A percentile compares a stretch with the other conserved stretches of the same genome.
Evolutionary conservation across 2,113 vertebrate species (phyloP).

Genomic region (Lepus europaeus): DNA sequence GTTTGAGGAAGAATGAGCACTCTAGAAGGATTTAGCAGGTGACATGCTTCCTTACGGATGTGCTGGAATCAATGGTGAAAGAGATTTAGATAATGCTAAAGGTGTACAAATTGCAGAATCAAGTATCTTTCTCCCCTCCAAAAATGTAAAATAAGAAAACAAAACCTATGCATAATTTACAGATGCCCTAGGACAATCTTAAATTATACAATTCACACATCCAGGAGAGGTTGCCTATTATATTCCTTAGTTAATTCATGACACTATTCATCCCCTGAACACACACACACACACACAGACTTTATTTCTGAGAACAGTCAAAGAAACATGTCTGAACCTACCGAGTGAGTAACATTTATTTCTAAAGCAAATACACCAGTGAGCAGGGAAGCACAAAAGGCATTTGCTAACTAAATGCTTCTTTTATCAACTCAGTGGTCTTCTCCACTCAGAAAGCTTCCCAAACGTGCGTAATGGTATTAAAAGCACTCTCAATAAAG

Average conservation of each 20-base stretch:
- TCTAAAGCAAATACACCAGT: slow-evolving; percentile 82
- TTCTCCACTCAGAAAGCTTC: slow-evolving; percentile 80
- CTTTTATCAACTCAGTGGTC: slow-evolving; percentile 78
- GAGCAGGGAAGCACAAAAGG: slow-evolving; percentile 82
- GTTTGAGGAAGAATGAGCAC: neutral
- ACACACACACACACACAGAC: neutral
- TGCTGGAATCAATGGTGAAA: neutral
- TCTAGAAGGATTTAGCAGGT: neutral
- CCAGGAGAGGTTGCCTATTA: slow-evolving; percentile 85
- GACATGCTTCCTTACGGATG: neutral
- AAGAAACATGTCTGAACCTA: slow-evolving; percentile 76
- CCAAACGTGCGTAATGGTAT: slow-evolving; percentile 78
- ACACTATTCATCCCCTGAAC: slow-evolving; percentile 74
- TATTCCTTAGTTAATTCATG: slow-evolving; percentile 81
- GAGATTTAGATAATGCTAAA: slow-evolving; percentile 41
- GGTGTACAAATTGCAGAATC: slow-evolving; percentile 53
- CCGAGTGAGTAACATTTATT: slow-evolving; percentile 74
- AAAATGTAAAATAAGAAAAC: slow-evolving; percentile 86
- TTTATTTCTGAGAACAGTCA: slow-evolving; percentile 80
- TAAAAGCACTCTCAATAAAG: slow-evolving; percentile 81
- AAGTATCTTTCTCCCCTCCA: slow-evolving; percentile 78
- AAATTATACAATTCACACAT: slow-evolving; percentile 87
- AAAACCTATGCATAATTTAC: slow-evolving; percentile 89
- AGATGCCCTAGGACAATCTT: slow-evolving; percentile 86
- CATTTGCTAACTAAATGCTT: slow-evolving; percentile 84